Percentiles rank a stretch among this genome's conserved stretches.
Evolutionary conservation across 2,888 invertebrate species (phyloP).

Genomic region (Thymelicus lineola): DNA sequence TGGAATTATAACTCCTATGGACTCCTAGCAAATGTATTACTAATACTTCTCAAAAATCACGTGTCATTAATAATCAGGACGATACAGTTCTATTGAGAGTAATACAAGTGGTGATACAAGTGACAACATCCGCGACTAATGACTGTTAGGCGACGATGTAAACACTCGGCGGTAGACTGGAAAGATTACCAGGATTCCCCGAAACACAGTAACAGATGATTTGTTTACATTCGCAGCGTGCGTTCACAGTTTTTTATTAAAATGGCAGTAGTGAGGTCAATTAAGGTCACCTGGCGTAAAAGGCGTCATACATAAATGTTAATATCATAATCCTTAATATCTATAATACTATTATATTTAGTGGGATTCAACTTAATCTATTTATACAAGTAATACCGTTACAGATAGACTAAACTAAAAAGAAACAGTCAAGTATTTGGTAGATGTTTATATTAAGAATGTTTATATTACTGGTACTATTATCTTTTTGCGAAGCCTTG

Average conservation of each 20-base stretch:
- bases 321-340: too few relatives aligned
- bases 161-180: slow-evolving; percentile 72
- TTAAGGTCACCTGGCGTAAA: background rate
- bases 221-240: slow-evolving; percentile 49
- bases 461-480: too few relatives aligned
- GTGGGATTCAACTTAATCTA: too few relatives aligned
- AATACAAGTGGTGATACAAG: slow-evolving; percentile 17
- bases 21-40: background rate
- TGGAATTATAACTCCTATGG: too few relatives aligned
- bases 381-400: too few relatives aligned
- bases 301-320: too few relatives aligned
- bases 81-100: background rate
- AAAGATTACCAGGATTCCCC: slow-evolving; percentile 64
- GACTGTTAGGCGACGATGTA: slow-evolving; percentile 78
- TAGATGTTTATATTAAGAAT: too few relatives aligned
- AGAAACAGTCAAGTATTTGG: too few relatives aligned
- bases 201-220: slow-evolving; percentile 59
- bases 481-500: too few relatives aligned
- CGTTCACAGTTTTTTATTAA: background rate
- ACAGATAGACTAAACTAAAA: too few relatives aligned
- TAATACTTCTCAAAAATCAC: background rate
- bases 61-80: slow-evolving; percentile 2
- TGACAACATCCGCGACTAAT: slow-evolving; percentile 74
- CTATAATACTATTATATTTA: too few relatives aligned
- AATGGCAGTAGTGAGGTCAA: background rate